phyloP scores from a whole-genome alignment of 2,113 vertebrate species.

The Pristiophorus japonicus region DNA sequence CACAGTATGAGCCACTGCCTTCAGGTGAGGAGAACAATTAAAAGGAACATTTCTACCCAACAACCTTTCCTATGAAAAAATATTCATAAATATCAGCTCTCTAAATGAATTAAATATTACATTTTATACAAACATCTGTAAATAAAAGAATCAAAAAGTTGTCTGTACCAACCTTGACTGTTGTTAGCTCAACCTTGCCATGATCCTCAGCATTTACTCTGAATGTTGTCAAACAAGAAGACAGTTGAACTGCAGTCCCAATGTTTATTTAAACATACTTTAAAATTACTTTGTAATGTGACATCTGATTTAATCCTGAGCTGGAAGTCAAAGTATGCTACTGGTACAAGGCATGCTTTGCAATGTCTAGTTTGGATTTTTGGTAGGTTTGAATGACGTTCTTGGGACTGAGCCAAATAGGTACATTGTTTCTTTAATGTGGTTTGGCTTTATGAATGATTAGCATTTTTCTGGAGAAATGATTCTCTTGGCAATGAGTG shows the following conservation, averaged over 20 bases:
- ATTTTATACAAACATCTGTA: background rate
- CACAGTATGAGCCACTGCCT: background rate
- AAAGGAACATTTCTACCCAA: background rate
- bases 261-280: slow-evolving; percentile 27
- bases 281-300: slow-evolving; percentile 26
- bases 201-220: background rate
- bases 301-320: slow-evolving; percentile 17
- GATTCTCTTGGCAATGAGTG: slow-evolving; percentile 18
- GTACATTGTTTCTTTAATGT: slow-evolving; percentile 33
- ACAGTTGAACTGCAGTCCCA: slow-evolving; percentile 15
- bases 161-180: background rate
- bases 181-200: no score
- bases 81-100: background rate
- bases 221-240: slow-evolving; percentile 1
- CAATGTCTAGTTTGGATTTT: slow-evolving; percentile 2
- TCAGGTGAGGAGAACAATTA: background rate
- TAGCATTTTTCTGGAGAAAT: slow-evolving; percentile 31
- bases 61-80: background rate
- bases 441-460: slow-evolving; percentile 33
- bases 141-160: background rate
- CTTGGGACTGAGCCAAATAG: slow-evolving; percentile 13
- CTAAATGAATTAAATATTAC: background rate
- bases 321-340: slow-evolving; percentile 20
- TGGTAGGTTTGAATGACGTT: slow-evolving; percentile 19
- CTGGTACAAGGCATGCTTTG: slow-evolving; percentile 27